Percentiles rank a stretch among this genome's conserved stretches.
Evolutionary conservation across 2,113 vertebrate genomes (phyloP).

Genomic region (Pleuronectes platessa): DNA sequence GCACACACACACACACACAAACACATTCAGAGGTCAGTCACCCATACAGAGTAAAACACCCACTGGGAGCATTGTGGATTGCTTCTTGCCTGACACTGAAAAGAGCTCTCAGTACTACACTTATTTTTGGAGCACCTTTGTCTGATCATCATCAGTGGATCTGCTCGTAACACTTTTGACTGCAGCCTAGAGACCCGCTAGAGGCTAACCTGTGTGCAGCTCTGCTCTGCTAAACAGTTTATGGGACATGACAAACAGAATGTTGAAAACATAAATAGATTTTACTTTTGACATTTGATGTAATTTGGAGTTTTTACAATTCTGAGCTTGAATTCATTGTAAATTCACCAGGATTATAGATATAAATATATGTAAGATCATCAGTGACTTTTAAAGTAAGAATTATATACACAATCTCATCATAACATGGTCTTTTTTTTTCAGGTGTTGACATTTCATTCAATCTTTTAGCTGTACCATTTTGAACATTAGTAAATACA

Average conservation of each 20-base stretch:
- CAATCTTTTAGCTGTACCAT: background rate
- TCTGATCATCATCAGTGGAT: slow-evolving; percentile 13
- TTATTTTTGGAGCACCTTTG: slow-evolving; percentile 32
- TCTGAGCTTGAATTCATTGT: background rate
- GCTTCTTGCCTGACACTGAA: slow-evolving; percentile 26
- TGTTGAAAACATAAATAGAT: background rate
- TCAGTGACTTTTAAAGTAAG: background rate
- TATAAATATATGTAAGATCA: background rate
- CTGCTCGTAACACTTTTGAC: background rate
- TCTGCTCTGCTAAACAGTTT: background rate
- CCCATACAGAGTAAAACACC: slow-evolving; percentile 49
- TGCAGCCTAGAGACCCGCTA: no score
- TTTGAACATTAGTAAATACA: background rate
- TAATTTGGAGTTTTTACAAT: background rate
- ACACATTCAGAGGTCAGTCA: slow-evolving; percentile 42
- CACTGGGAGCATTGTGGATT: slow-evolving; percentile 23
- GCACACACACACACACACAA: background rate
- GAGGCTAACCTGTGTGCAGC: background rate
- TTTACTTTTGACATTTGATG: background rate
- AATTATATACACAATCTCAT: background rate
- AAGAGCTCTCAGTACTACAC: slow-evolving; percentile 14
- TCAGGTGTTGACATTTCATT: background rate
- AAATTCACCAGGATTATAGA: background rate
- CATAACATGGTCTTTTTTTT: background rate
- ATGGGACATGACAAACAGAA: background rate